Conservation (phyloP, 2,113 vertebrate genomes). For the Pungitius pungitius region DNA sequence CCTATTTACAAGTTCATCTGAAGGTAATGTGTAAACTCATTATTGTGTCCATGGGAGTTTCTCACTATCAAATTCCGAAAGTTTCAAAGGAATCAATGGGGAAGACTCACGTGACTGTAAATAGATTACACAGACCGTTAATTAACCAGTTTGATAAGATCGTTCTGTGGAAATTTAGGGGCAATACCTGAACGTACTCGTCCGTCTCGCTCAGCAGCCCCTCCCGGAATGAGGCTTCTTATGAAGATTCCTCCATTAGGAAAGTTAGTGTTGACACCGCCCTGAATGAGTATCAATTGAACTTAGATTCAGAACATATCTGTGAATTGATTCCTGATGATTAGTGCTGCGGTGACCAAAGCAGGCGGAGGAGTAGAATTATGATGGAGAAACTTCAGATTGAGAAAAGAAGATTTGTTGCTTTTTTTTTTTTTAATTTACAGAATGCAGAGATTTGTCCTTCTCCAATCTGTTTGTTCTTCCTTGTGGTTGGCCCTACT, state of each 20-base stretch:
- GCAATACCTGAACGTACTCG: constrained; percentile 82
- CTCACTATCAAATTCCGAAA: neutral
- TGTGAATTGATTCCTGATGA: neutral
- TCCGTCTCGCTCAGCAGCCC: constrained; percentile 86
- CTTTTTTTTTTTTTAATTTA: neutral
- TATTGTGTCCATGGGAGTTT: neutral
- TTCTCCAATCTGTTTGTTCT: neutral
- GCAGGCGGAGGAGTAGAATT: too few species aligned
- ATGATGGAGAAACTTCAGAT: constrained; percentile 1
- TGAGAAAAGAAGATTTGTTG: constrained; percentile 11
- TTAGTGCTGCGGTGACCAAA: neutral
- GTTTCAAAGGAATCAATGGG: neutral
- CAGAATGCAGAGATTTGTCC: neutral
- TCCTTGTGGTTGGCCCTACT: neutral
- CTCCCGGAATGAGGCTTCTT: constrained; percentile 85
- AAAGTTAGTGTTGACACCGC: constrained; percentile 82
- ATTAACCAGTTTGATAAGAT: neutral
- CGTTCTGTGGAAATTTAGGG: neutral
- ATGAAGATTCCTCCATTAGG: constrained; percentile 85
- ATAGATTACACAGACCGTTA: neutral
- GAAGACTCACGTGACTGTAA: neutral
- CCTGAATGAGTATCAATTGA: constrained; percentile 67
- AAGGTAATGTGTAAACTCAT: neutral
- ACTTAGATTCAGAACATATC: neutral
- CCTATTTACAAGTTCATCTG: neutral